phyloP scores from a whole-genome alignment of 2,113 vertebrate species.

The Sturnira hondurensis region DNA sequence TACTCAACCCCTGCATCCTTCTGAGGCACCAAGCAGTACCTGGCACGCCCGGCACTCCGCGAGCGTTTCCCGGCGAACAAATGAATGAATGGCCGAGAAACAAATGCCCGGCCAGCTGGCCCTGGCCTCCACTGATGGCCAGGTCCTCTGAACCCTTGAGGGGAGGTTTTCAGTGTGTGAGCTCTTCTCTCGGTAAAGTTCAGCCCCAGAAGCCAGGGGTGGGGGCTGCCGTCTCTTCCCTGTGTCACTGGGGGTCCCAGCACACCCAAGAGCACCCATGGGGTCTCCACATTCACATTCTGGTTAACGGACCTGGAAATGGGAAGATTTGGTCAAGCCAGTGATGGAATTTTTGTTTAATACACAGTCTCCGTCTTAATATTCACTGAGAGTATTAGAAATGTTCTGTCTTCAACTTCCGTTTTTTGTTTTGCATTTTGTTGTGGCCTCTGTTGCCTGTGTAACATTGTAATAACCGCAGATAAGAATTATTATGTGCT shows the following conservation, averaged over 20 bases:
- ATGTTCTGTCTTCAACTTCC: neutral
- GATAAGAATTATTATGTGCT: neutral
- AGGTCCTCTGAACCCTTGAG: neutral
- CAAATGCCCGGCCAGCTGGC: neutral
- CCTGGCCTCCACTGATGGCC: neutral
- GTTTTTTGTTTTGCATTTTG: neutral
- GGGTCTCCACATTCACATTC: neutral
- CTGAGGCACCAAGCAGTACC: accelerated
- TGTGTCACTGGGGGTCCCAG: neutral
- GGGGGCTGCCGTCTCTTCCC: neutral
- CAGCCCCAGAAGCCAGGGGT: neutral
- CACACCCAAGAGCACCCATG: accelerated
- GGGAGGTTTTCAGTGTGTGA: neutral
- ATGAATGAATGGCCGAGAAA: neutral
- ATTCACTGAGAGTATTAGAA: neutral
- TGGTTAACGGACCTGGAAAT: neutral
- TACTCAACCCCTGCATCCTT: neutral
- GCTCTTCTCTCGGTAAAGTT: neutral
- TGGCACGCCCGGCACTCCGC: accelerated
- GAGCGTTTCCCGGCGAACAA: neutral
- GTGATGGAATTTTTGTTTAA: neutral
- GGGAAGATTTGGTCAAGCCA: neutral
- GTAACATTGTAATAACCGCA: neutral
- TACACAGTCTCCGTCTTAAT: neutral
- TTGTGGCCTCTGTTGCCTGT: neutral